A percentile compares a stretch with the other conserved stretches of the same genome.
These are phyloP conservation scores for Helicoverpa armigera DNA, from an alignment of 1,140 invertebrate species.

Conservation along the genomic window DNA sequence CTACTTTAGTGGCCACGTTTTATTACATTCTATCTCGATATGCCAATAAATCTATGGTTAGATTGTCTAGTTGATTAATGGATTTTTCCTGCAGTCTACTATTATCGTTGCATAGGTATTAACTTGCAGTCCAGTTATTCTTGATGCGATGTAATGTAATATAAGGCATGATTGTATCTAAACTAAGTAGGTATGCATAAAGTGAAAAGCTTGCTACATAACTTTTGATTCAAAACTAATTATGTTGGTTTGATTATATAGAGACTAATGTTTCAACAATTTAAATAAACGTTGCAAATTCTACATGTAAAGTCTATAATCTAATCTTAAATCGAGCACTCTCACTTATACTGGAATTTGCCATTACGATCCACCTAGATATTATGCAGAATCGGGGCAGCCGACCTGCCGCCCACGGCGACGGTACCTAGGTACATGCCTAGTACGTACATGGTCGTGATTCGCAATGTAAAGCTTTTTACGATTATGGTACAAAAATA, in stretches of 20 bases:
- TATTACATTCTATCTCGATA: conserved; percentile 23
- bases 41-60: conserved; percentile 27
- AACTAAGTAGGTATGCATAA: no score
- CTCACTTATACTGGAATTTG: conserved; percentile 60
- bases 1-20: conserved; percentile 15
- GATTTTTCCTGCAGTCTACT: conserved; percentile 23
- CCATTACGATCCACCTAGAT: conserved; percentile 51
- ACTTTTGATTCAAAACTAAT: no score
- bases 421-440: conserved; percentile 27
- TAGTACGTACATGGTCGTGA: conserved; percentile 26
- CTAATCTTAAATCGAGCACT: conserved; percentile 46
- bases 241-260: no score
- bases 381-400: conserved; percentile 45
- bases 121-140: conserved; percentile 13
- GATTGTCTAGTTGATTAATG: conserved; percentile 31
- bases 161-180: neutral
- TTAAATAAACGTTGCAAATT: conserved; percentile 4
- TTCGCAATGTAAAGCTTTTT: conserved; percentile 19
- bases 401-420: conserved; percentile 51
- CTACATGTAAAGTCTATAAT: conserved; percentile 13
- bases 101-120: conserved; percentile 5
- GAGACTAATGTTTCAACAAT: neutral
- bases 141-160: conserved; percentile 5
- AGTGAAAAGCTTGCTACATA: no score
- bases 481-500: conserved; percentile 14